Evolutionary conservation across 2,888 invertebrate species (phyloP).

Genomic region (Byasa hedistus): DNA sequence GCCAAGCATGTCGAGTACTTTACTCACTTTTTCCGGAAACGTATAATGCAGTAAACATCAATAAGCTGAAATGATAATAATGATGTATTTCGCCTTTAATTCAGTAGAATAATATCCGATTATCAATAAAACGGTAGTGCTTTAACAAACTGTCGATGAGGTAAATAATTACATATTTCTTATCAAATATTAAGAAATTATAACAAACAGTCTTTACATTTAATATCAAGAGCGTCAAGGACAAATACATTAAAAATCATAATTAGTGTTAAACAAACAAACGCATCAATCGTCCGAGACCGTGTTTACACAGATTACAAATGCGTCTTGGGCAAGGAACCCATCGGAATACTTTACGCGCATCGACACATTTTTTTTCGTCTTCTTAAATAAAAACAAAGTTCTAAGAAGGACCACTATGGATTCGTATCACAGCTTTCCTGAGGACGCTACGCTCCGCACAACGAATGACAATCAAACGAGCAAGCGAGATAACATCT

Average conservation of each 20-base stretch:
- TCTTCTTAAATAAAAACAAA: slow-evolving; percentile 36
- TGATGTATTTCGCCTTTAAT: too few species aligned
- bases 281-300: slow-evolving; percentile 18
- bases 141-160: not conserved
- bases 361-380: slow-evolving; percentile 54
- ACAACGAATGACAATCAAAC: slow-evolving; percentile 51
- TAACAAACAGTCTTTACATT: not conserved
- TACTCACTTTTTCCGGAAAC: too few species aligned
- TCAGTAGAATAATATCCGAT: not conserved
- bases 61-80: too few species aligned
- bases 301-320: slow-evolving; percentile 33
- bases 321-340: slow-evolving; percentile 44
- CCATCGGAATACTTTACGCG: slow-evolving; percentile 54
- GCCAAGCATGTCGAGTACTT: too few species aligned
- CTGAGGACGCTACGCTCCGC: slow-evolving; percentile 33
- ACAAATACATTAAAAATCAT: slow-evolving; percentile 8
- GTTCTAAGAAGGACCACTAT: slow-evolving; percentile 55
- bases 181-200: slow-evolving; percentile 6
- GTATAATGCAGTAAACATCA: too few species aligned
- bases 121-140: not conserved
- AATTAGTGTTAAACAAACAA: slow-evolving; percentile 19
- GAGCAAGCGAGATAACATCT: slow-evolving; percentile 44
- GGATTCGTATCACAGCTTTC: slow-evolving; percentile 56
- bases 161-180: not conserved
- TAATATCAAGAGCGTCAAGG: not conserved